Conservation (phyloP, 1,140 invertebrate species). For the Ditylenchus dipsaci region DNA sequence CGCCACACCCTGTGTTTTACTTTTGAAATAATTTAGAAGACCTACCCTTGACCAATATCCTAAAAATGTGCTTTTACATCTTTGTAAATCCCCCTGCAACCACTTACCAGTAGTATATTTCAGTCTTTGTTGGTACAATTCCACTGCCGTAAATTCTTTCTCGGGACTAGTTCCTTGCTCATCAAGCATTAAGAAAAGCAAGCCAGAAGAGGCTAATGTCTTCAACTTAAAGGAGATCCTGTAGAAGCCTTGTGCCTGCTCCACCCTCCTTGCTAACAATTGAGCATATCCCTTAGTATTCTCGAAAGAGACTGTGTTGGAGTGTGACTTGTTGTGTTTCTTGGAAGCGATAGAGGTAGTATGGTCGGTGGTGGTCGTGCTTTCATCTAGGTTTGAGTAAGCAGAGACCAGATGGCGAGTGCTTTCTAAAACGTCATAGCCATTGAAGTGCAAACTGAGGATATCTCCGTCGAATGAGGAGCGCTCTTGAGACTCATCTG, state of each 20-base stretch:
- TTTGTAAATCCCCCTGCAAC: too few species aligned
- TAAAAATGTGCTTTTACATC: too few species aligned
- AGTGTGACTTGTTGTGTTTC: neutral
- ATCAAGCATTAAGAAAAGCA: conserved; percentile 13
- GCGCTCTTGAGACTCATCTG: conserved; percentile 30
- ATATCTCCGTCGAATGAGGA: conserved; percentile 35
- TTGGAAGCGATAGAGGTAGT: neutral
- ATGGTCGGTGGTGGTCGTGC: neutral
- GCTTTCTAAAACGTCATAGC: conserved; percentile 29
- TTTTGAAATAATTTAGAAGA: too few species aligned
- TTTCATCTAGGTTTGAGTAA: too few species aligned
- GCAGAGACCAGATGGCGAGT: neutral
- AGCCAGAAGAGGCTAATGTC: conserved; percentile 9
- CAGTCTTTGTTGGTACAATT: neutral
- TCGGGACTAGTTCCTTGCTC: neutral
- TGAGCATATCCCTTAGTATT: conserved; percentile 14
- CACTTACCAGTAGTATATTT: too few species aligned
- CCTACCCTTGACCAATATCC: too few species aligned
- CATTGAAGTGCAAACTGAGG: conserved; percentile 35
- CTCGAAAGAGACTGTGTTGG: conserved; percentile 26
- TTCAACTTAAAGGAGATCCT: conserved; percentile 26
- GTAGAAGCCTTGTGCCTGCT: neutral
- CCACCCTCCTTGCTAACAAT: neutral
- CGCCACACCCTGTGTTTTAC: too few species aligned
- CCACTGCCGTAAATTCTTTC: neutral